Percentiles rank a stretch among this genome's conserved stretches.
phyloP scores from a whole-genome alignment of 1,140 invertebrate species.

The Bicyclus anynana region DNA sequence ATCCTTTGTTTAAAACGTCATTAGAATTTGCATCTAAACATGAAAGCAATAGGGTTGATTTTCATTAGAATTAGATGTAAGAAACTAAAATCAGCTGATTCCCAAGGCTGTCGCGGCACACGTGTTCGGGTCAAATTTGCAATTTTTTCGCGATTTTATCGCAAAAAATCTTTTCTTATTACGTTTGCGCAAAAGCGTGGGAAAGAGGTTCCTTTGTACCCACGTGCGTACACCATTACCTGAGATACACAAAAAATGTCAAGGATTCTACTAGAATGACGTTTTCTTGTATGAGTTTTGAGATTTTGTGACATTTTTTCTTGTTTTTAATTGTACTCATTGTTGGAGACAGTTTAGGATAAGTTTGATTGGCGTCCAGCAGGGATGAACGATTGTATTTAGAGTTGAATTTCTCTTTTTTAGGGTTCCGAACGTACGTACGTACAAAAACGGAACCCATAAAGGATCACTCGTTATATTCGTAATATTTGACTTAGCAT shows the following conservation, averaged over 20 bases:
- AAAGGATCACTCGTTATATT: too few species aligned
- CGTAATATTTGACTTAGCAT: too few species aligned
- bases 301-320: background rate
- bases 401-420: too few species aligned
- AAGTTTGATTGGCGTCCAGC: conserved; percentile 2
- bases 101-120: conserved; percentile 51
- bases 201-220: conserved; percentile 39
- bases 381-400: too few species aligned
- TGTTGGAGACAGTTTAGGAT: background rate
- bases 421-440: too few species aligned
- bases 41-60: background rate
- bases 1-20: background rate
- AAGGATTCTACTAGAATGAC: conserved; percentile 8
- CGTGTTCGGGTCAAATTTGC: conserved; percentile 54
- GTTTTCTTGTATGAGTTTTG: background rate
- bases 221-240: conserved; percentile 52
- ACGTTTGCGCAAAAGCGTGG: conserved; percentile 62
- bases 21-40: background rate
- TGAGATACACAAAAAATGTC: conserved; percentile 40
- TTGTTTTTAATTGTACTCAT: background rate
- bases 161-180: conserved; percentile 46
- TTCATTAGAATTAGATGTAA: background rate
- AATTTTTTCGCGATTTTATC: conserved; percentile 45
- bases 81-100: conserved; percentile 62
- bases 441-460: too few species aligned